phyloP scores from a whole-genome alignment of 2,888 invertebrate genomes.

The Ophioninae sp. region DNA sequence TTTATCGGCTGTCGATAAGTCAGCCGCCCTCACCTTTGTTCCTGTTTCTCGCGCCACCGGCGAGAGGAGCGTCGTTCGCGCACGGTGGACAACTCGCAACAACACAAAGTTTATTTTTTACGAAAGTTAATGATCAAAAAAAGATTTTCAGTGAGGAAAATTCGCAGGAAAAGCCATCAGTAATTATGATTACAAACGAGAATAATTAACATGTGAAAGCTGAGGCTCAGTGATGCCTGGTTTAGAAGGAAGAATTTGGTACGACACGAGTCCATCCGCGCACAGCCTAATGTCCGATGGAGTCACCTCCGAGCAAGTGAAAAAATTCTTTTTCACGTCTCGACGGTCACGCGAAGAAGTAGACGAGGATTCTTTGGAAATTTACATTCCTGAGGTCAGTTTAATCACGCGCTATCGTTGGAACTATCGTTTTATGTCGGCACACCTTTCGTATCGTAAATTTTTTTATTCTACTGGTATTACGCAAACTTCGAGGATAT shows the following conservation, averaged over 20 bases:
- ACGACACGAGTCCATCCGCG: slow-evolving; percentile 76
- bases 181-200: slow-evolving; percentile 67
- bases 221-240: slow-evolving; percentile 76
- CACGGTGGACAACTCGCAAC: slow-evolving; percentile 62
- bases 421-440: neutral
- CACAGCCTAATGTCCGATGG: slow-evolving; percentile 85
- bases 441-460: neutral
- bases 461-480: slow-evolving; percentile 41
- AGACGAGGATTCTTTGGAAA: slow-evolving; percentile 88
- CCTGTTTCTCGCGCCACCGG: neutral
- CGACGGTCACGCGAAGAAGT: slow-evolving; percentile 81
- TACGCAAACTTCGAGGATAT: slow-evolving; percentile 55
- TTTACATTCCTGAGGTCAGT: slow-evolving; percentile 89
- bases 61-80: neutral
- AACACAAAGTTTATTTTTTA: slow-evolving; percentile 63
- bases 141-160: slow-evolving; percentile 15
- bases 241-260: slow-evolving; percentile 77
- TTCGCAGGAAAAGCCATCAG: slow-evolving; percentile 35
- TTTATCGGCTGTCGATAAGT: neutral
- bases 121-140: slow-evolving; percentile 30
- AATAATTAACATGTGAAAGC: slow-evolving; percentile 65
- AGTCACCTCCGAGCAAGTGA: slow-evolving; percentile 86
- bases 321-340: slow-evolving; percentile 92
- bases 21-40: neutral
- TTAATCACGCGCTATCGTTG: slow-evolving; percentile 6